These are phyloP conservation scores for Tachystola acroxantha DNA, from an alignment of 2,888 invertebrate genomes.

Conservation along the genomic window DNA sequence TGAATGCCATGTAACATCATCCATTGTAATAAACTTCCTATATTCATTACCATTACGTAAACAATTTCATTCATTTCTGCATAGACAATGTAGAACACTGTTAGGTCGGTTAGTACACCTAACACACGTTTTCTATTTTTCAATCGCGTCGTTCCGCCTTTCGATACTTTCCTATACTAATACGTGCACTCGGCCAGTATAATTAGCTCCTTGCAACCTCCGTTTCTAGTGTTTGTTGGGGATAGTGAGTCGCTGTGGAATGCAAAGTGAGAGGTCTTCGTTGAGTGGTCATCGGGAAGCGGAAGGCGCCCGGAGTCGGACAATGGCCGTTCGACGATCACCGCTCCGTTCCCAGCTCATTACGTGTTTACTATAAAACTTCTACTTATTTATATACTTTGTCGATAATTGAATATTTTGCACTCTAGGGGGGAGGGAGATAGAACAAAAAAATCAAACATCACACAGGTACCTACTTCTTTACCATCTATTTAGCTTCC, in stretches of 20 bases:
- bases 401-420: too few relatives aligned
- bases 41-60: constrained; percentile 8
- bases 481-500: too few relatives aligned
- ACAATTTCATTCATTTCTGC: not conserved
- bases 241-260: constrained; percentile 35
- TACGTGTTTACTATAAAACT: constrained; percentile 67
- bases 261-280: constrained; percentile 44
- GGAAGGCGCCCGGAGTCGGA: constrained; percentile 66
- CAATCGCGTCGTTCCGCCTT: constrained; percentile 70
- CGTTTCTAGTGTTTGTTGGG: constrained; percentile 23
- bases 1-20: too few relatives aligned
- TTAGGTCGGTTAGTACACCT: constrained; percentile 10
- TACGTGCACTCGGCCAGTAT: constrained; percentile 39
- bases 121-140: constrained; percentile 66
- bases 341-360: constrained; percentile 68
- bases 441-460: too few relatives aligned
- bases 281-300: constrained; percentile 46
- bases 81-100: constrained; percentile 37
- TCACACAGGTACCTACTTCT: too few relatives aligned
- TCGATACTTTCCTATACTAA: constrained; percentile 68
- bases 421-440: too few relatives aligned
- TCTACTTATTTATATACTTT: constrained; percentile 16
- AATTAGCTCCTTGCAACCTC: constrained; percentile 34
- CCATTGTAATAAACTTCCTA: constrained; percentile 26
- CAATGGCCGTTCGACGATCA: constrained; percentile 67